Evolutionary conservation across 92 coral and sea anemone genomes (phyloP).

Genomic region (Pocillopora meandrina): DNA sequence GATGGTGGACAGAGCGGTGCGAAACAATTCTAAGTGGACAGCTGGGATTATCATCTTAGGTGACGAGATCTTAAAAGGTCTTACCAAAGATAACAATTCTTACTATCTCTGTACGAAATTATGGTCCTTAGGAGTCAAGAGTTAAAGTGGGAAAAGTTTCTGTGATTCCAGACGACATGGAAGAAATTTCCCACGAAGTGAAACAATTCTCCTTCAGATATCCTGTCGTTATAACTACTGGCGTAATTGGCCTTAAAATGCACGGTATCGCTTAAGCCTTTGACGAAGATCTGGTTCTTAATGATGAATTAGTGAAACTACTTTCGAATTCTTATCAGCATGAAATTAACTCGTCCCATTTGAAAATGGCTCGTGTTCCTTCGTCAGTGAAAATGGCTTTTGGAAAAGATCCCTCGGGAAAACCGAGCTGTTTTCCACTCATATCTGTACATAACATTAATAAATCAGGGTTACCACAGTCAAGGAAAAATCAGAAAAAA

Average conservation of each 20-base stretch:
- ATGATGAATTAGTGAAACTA: slow-evolving; percentile 65
- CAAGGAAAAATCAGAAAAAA: background rate
- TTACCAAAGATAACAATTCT: slow-evolving; percentile 92
- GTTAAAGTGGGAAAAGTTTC: slow-evolving; percentile 87
- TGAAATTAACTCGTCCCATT: slow-evolving; percentile 63
- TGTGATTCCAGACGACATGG: slow-evolving; percentile 84
- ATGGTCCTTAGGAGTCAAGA: slow-evolving; percentile 80
- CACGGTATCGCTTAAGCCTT: slow-evolving; percentile 85
- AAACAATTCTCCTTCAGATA: slow-evolving; percentile 70
- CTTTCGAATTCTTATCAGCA: slow-evolving; percentile 40
- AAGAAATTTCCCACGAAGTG: slow-evolving; percentile 77
- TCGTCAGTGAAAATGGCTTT: slow-evolving; percentile 68
- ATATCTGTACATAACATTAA: slow-evolving; percentile 77
- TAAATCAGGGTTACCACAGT: too few relatives aligned
- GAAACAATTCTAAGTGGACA: slow-evolving; percentile 19
- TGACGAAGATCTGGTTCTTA: slow-evolving; percentile 73
- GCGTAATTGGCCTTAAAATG: slow-evolving; percentile 94
- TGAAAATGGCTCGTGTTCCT: slow-evolving; percentile 90
- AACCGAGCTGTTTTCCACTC: slow-evolving; percentile 70
- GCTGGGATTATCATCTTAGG: slow-evolving; percentile 89
- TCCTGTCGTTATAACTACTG: slow-evolving; percentile 87
- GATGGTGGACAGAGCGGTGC: slow-evolving; percentile 58
- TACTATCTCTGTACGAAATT: slow-evolving; percentile 71
- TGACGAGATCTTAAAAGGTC: slow-evolving; percentile 97
- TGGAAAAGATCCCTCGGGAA: slow-evolving; percentile 45